Evolutionary conservation across 1,140 invertebrate genomes (phyloP).

Genomic region (Plectrocnemia conspersa): DNA sequence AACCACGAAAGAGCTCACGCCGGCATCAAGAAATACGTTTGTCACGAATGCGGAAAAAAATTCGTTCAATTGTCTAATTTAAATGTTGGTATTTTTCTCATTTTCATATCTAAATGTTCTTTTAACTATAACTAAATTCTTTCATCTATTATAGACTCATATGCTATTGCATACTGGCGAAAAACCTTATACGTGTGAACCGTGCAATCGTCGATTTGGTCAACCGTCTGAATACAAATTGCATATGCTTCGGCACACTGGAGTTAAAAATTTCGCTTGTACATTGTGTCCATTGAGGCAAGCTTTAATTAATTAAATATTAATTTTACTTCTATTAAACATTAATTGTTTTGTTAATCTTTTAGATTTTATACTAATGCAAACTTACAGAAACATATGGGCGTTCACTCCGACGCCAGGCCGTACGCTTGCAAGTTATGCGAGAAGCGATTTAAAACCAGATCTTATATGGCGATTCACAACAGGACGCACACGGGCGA

Average conservation of each 20-base stretch:
- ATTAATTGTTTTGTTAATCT: not conserved
- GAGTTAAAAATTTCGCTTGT: slow-evolving; percentile 30
- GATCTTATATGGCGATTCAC: slow-evolving; percentile 27
- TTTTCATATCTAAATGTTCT: not conserved
- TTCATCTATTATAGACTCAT: slow-evolving; percentile 31
- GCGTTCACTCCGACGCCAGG: slow-evolving; percentile 27
- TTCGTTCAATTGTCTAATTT: slow-evolving; percentile 33
- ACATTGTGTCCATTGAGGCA: slow-evolving; percentile 27
- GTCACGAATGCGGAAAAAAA: slow-evolving; percentile 45
- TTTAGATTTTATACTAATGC: slow-evolving; percentile 33
- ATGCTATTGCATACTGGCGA: slow-evolving; percentile 31
- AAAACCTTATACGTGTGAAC: slow-evolving; percentile 30
- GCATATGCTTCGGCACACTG: slow-evolving; percentile 28
- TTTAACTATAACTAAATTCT: not conserved
- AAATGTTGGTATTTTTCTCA: slow-evolving; percentile 28
- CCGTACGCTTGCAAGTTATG: slow-evolving; percentile 30
- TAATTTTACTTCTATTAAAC: not conserved
- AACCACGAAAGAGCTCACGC: slow-evolving; percentile 33
- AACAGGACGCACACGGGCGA: slow-evolving; percentile 27
- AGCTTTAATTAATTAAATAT: not conserved
- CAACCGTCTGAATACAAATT: slow-evolving; percentile 31
- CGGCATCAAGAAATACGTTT: slow-evolving; percentile 47
- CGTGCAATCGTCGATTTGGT: slow-evolving; percentile 25
- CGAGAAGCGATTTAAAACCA: slow-evolving; percentile 32
- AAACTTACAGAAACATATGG: slow-evolving; percentile 33